Evolutionary conservation across 2,113 vertebrate genomes (phyloP).

Genomic region (Hystrix brachyura): DNA sequence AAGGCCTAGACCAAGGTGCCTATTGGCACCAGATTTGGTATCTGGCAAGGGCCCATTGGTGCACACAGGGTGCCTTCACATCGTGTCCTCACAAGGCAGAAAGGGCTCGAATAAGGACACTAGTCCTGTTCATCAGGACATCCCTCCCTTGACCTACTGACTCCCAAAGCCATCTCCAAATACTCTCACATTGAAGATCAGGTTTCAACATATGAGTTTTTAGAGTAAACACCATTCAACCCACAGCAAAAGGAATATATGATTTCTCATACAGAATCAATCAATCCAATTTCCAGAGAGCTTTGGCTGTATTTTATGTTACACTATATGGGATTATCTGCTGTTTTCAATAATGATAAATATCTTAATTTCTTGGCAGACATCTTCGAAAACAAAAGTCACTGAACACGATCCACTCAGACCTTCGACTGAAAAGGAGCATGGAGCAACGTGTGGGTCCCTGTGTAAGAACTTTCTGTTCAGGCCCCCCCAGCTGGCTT

Average conservation of each 20-base stretch:
- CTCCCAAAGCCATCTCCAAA: not conserved
- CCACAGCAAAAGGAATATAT: not conserved
- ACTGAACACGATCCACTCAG: not conserved
- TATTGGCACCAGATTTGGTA: not conserved
- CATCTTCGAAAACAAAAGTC: not conserved
- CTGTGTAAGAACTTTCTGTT: conserved; percentile 54
- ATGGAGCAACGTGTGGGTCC: not conserved
- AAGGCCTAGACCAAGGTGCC: not conserved
- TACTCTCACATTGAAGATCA: not conserved
- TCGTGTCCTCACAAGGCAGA: not conserved
- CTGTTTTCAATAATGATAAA: not conserved
- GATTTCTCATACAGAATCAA: not conserved
- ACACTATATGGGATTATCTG: not conserved
- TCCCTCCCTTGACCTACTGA: not conserved
- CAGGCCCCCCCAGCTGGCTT: conserved; percentile 69
- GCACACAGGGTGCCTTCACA: not conserved
- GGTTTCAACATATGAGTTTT: not conserved
- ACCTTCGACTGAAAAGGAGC: not conserved
- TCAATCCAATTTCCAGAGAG: not conserved
- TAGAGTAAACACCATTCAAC: not conserved
- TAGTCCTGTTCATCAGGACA: no score
- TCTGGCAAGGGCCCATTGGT: not conserved
- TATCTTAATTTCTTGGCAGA: not conserved
- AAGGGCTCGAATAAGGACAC: not conserved
- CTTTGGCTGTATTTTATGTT: not conserved